Base-by-base conservation (phyloP, 2,113 vertebrate species). In the Erinaceus europaeus region DNA sequence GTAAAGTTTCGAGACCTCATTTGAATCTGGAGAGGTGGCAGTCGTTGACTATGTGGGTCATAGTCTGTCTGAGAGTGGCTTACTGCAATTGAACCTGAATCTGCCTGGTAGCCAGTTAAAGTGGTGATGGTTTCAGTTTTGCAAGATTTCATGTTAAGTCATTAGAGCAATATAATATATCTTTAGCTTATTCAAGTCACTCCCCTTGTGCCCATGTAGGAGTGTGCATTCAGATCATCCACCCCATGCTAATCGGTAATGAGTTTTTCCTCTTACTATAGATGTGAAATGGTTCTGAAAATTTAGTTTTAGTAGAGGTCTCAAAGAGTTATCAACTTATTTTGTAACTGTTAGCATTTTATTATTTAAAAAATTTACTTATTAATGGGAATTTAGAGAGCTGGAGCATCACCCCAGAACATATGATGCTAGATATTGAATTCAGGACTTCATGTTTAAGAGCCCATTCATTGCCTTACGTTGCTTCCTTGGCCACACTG, bases 261-360 rank as follows among this genome's bases (percentile, higher is more conserved):
- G 32, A 61, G 38, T 90, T 23, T 69, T 75, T 84, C 61, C 50
- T 82, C 75, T 86, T 53, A 38, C 53, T n/a, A 64, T 34, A 32
- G 55, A 5, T 36, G 40, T 42, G 61, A 50, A 34, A 6, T 67
- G 25, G 42, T 40, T 88, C 48, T 53, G 65, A 48, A 67, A 50
- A 50, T n/a, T 76, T 86, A 62, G 76, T 78, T 86, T 59, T 69
- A 40, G 73, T 85, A 69, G 36, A 69, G 27, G 71, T n/a, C 84
- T 84, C 68, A 48, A 36, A 53, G 9, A 88, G n/a, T 77, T 87
- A 64, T 21, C 40, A 48, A 27, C 23, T 25, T 79, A 50, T 12
- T 32, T 55, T 84, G 48, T 10, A 36, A 20, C 46, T 46, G n/a
- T n/a, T n/a, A n/a, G n/a, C n/a, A n/a, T n/a, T n/a, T n/a, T n/a